phyloP scores from a whole-genome alignment of 2,888 invertebrate species.

The Leucoptera coffeella region DNA sequence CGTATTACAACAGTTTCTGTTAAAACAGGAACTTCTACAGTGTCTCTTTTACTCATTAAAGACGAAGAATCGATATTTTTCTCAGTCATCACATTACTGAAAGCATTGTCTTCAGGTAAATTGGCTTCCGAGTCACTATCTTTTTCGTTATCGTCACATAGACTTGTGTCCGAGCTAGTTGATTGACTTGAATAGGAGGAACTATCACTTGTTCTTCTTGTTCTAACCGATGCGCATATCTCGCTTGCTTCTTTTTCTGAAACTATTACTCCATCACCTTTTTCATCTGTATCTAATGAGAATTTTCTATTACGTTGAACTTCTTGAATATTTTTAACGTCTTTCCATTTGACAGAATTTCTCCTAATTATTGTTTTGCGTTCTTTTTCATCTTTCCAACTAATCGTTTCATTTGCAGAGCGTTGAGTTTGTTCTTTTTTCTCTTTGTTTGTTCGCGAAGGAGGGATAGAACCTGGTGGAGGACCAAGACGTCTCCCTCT shows the following conservation, averaged over 20 bases:
- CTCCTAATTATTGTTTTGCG: constrained; percentile 31
- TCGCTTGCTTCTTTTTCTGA: constrained; percentile 43
- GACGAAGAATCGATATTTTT: background rate
- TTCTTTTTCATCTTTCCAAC: constrained; percentile 67
- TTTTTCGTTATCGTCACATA: constrained; percentile 71
- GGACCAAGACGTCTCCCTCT: constrained; percentile 66
- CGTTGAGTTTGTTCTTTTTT: constrained; percentile 15
- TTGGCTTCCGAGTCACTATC: constrained; percentile 59
- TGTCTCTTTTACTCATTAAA: too few species aligned
- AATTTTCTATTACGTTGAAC: constrained; percentile 27
- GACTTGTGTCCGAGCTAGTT: constrained; percentile 80
- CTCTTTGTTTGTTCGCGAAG: constrained; percentile 43
- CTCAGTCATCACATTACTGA: background rate
- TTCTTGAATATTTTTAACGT: constrained; percentile 32
- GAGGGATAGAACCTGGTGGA: constrained; percentile 65
- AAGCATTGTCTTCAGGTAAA: constrained; percentile 21
- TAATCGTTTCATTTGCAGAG: constrained; percentile 55
- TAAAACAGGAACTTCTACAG: background rate
- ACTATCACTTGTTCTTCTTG: constrained; percentile 54
- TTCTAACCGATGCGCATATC: constrained; percentile 41
- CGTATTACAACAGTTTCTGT: background rate
- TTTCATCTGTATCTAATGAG: constrained; percentile 40
- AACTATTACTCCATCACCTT: constrained; percentile 39
- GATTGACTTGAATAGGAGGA: constrained; percentile 61
- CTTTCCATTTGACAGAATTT: constrained; percentile 48